These are phyloP conservation scores for Acanthococcus lagerstroemiae DNA, from an alignment of 2,888 invertebrate genomes.

Conservation along the genomic window DNA sequence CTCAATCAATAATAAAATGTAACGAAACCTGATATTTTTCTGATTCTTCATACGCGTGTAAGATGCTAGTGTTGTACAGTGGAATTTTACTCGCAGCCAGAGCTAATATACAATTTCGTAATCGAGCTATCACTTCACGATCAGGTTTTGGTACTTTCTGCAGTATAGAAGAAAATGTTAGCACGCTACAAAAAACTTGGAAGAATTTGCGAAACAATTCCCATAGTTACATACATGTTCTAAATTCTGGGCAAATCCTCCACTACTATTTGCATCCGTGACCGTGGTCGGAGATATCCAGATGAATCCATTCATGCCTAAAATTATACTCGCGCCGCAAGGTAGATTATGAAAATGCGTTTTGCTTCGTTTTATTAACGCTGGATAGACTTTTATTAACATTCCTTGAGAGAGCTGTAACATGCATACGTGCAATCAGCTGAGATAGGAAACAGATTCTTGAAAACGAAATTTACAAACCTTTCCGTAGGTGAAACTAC, in stretches of 20 bases:
- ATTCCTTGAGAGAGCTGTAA: constrained; percentile 82
- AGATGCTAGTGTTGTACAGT: constrained; percentile 83
- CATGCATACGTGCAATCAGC: neutral
- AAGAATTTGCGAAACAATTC: too few species aligned
- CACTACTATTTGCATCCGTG: constrained; percentile 52
- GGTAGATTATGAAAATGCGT: constrained; percentile 91
- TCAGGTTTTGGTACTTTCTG: constrained; percentile 24
- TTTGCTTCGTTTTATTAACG: constrained; percentile 82
- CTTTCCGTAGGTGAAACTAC: constrained; percentile 95
- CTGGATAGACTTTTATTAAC: constrained; percentile 80
- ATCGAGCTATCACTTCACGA: constrained; percentile 72
- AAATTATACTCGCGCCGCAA: constrained; percentile 81
- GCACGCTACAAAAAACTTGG: too few species aligned
- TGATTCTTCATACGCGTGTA: constrained; percentile 84
- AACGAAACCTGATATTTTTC: constrained; percentile 67
- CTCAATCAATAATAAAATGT: too few species aligned
- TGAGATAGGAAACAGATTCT: neutral
- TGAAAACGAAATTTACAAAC: constrained; percentile 43
- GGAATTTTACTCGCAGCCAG: constrained; percentile 78
- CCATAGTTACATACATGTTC: constrained; percentile 47
- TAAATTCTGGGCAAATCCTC: constrained; percentile 68
- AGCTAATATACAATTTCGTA: constrained; percentile 81
- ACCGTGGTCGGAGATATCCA: constrained; percentile 69
- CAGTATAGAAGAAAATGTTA: neutral
- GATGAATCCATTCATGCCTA: constrained; percentile 93